These are phyloP conservation scores for Asbolus verrucosus DNA, from an alignment of 1,140 invertebrate species.

Conservation along the genomic window DNA sequence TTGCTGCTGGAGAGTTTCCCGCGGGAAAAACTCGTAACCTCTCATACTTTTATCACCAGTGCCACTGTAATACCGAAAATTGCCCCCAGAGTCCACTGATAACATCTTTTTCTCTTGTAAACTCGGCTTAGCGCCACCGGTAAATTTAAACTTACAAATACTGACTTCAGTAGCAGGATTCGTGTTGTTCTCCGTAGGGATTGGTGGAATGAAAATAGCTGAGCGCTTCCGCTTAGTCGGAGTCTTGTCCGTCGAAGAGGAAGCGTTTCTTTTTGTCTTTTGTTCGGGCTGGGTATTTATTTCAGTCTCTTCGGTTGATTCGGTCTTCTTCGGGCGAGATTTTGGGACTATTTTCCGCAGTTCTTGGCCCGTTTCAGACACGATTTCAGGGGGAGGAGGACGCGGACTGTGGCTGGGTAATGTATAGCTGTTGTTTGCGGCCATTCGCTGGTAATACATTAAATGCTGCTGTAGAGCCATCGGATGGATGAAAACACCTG, in stretches of 20 bases:
- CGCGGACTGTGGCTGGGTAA: conserved; percentile 54
- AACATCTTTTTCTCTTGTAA: conserved; percentile 92
- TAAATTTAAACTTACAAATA: conserved; percentile 94
- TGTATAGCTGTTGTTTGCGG: conserved; percentile 66
- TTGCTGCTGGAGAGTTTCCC: conserved; percentile 75
- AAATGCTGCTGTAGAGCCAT: conserved; percentile 78
- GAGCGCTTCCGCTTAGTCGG: conserved; percentile 79
- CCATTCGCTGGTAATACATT: conserved; percentile 79
- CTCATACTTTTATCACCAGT: conserved; percentile 81
- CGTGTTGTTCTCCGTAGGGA: conserved; percentile 77
- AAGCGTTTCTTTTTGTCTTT: conserved; percentile 65
- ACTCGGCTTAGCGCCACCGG: conserved; percentile 86
- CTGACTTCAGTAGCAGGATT: conserved; percentile 85
- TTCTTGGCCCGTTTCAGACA: conserved; percentile 45
- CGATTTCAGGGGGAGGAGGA: conserved; percentile 48
- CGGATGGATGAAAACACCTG: conserved; percentile 78
- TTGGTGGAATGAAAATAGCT: conserved; percentile 84
- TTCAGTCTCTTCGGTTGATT: conserved; percentile 42
- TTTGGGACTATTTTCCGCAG: conserved; percentile 60
- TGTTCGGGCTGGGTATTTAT: conserved; percentile 59
- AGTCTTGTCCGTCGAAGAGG: conserved; percentile 66
- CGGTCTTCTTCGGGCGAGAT: conserved; percentile 42
- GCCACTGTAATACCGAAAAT: conserved; percentile 84
- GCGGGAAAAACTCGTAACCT: conserved; percentile 81
- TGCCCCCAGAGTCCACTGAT: conserved; percentile 87